Base-by-base conservation (phyloP, 2,113 vertebrate species). In the Lamprologus lemairii region DNA sequence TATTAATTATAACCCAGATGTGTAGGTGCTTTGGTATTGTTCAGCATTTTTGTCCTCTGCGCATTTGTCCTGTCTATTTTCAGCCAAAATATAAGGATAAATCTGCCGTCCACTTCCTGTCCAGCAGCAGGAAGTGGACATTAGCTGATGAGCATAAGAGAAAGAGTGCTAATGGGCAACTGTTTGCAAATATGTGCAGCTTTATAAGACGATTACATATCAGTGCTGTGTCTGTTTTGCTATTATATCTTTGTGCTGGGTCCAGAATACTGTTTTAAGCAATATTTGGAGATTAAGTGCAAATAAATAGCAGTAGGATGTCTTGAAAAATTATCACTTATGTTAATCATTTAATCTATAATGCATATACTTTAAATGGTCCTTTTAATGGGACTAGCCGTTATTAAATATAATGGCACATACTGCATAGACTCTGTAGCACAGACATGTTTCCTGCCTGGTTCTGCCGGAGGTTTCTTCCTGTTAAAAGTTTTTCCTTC, bases 381-480 rank as follows among this genome's bases (percentile, higher is more conserved):
- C 12, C 1, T 23, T 42, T 71, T 71, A 26, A 71, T 9, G 65
- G 65, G 37, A 42, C 65, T 71, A 23, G 35, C 65, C 0, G 65
- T 71, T 42, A 71, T 71, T 40, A 42, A 42, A n/a, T 23, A 14
- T 42, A 16, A 71, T 71, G 37, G 21, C 13, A 47, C 68, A 73
- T 26, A 73, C 13, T 45, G 65, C 65, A 47, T 73, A 47, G 23
- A 75, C 14, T 47, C 68, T 28, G 14, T 26, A 28, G 4, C 4
- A 47, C 5, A 17, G 42, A 47, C 71, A 49, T 31, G 9, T 17
- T n/a, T n/a, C n/a, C n/a, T n/a, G 31, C 58, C 31, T 19, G 31
- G 17, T 4, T 19, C 58, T 3, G 31, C 1, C 0, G 0, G 58
- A 63, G 4, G 31, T 11, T 19, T 35, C 58, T 63, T 63, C 58